Evolutionary conservation across 2,797 vertebrate species (phyloP), one percentile per base, ranked within the genome.

Genomic region (Coreius guichenoti): DNA sequence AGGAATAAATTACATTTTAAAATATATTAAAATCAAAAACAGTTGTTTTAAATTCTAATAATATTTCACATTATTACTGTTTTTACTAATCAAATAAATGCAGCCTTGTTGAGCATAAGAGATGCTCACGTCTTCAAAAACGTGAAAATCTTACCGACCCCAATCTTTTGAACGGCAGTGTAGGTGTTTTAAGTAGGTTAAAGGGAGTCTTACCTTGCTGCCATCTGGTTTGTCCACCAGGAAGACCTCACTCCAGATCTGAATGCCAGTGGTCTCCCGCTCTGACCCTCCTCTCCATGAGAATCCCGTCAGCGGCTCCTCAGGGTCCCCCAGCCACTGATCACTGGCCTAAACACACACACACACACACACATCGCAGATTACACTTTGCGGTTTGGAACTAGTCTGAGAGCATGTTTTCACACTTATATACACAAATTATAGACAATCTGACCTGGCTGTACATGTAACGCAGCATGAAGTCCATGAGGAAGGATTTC

Each of bases 401-500:
- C 1, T 21, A 31, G 2, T 49, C 72, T 33, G 45, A 75, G 11
- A 33, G 31, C 31, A 81, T 33, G 45, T 13, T 23, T 54, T 58
- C 80, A 2, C 33, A 43, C 47, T 74, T 51, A 2, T 23, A 26
- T 45, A 43, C 17, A 47, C 19, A 36, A 63, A 54, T 33, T 26
- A 4, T 4, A 6, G 39, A 75, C 13, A 21, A 9, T 88, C 94
- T 82, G 90, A 99, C 98, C 87, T 97, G 96, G 33, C 96, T 97
- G 94, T 99, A 99, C 98, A 99, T 99, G 91, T 98, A 99, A 0
- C 98, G 96, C 92, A 99, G 94, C 98, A 99, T 99, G 92, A 99
- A 99, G 94, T 99, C 98, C 98, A 99, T 98, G 86, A 99, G 96
- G 93, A 99, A 99, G 0, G 98, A 99, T 89, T 99, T 99, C 43